These are phyloP conservation scores for Mormyrops boulengeri DNA, from an alignment of 2,797 vertebrate genomes.

Conservation along the genomic window DNA sequence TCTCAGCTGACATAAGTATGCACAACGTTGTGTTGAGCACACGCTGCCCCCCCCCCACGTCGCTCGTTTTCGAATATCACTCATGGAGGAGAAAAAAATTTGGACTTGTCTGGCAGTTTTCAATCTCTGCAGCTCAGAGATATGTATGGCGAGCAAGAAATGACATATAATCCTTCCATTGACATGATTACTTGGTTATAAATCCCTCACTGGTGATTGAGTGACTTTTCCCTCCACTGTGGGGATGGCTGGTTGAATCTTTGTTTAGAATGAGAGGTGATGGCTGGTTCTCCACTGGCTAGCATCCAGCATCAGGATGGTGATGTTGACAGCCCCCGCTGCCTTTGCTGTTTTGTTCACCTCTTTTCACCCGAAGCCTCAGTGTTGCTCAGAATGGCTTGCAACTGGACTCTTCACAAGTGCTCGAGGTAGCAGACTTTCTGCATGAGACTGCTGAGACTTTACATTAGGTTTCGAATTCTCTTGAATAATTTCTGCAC, in stretches of 20 bases:
- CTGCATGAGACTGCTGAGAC: neutral
- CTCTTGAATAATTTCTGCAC: neutral
- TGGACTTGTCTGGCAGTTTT: slow-evolving; percentile 12
- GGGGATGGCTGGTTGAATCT: neutral
- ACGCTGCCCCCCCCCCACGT: neutral
- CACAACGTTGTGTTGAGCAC: neutral
- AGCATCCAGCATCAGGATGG: neutral
- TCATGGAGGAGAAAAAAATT: neutral
- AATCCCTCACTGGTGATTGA: neutral
- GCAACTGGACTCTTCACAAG: neutral
- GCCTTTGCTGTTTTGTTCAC: neutral
- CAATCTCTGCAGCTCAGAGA: slow-evolving; percentile 12
- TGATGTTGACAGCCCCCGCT: neutral
- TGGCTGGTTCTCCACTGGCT: neutral
- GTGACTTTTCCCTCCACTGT: neutral
- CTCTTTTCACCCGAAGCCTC: neutral
- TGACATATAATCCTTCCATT: slow-evolving; percentile 3
- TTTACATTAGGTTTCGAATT: neutral
- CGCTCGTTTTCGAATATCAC: neutral
- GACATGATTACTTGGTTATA: slow-evolving; percentile 15
- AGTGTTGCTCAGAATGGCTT: neutral
- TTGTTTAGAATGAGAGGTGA: neutral
- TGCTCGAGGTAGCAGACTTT: neutral
- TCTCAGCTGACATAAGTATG: neutral
- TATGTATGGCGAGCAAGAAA: neutral